Percentiles rank a stretch among this genome's conserved stretches.
Evolutionary conservation across 2,888 invertebrate genomes (phyloP).

Genomic region (Heliconius ethilla): DNA sequence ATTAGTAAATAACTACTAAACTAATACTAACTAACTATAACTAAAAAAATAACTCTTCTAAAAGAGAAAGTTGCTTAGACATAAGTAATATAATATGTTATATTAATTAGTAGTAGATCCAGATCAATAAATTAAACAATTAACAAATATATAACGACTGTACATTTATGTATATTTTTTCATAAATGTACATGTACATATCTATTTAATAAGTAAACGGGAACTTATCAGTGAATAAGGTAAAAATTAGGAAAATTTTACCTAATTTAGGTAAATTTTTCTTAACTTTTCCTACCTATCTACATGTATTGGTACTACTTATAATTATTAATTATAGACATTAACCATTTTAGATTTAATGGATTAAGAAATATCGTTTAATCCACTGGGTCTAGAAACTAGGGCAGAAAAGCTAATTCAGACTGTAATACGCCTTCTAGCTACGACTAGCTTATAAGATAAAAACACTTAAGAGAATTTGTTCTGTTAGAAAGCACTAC

Average conservation of each 20-base stretch:
- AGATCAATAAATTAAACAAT: not conserved
- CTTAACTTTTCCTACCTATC: too few relatives aligned
- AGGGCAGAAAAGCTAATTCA: not conserved
- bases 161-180: not conserved
- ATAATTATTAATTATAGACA: not conserved
- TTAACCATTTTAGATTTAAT: not conserved
- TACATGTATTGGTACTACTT: too few relatives aligned
- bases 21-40: too few relatives aligned
- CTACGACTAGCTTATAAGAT: conserved; percentile 15
- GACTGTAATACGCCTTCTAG: conserved; percentile 11
- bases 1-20: too few relatives aligned
- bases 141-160: not conserved
- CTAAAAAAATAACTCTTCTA: too few relatives aligned
- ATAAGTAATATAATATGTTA: not conserved
- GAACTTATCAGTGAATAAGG: not conserved
- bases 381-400: conserved; percentile 12
- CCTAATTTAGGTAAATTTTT: too few relatives aligned
- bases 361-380: conserved; percentile 12
- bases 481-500: not conserved
- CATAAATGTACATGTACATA: too few relatives aligned
- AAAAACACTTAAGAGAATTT: conserved; percentile 4
- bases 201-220: not conserved
- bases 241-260: not conserved
- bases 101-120: not conserved
- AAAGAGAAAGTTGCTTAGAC: too few relatives aligned